Evolutionary conservation across 2,797 vertebrate species (phyloP).

Genomic region (Rhadinocentrus ornatus): DNA sequence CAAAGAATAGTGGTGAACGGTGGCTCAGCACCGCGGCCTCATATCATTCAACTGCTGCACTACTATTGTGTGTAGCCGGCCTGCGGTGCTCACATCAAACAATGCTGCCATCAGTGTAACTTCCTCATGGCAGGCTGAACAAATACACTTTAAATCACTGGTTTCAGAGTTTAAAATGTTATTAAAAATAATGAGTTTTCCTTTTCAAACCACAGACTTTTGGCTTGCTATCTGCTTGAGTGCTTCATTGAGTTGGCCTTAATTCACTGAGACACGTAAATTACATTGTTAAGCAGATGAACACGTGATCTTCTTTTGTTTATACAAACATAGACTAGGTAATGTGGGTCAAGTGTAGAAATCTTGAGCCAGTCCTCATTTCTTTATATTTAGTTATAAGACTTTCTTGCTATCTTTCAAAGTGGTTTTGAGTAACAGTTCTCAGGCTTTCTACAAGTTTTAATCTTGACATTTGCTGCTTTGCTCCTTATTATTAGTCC

Average conservation of each 20-base stretch:
- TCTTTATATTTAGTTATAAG: no score
- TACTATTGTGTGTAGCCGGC: slow-evolving; percentile 42
- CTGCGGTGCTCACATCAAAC: slow-evolving; percentile 41
- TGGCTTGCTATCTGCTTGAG: background rate
- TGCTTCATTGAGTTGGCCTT: background rate
- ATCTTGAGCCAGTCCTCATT: no score
- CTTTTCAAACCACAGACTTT: background rate
- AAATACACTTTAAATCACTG: background rate
- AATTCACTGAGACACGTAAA: background rate
- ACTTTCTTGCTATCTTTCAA: no score
- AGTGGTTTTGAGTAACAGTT: no score
- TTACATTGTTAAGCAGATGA: background rate
- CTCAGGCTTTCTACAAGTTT: no score
- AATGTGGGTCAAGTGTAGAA: no score
- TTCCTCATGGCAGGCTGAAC: slow-evolving; percentile 25
- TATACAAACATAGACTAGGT: no score
- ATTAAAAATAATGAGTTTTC: slow-evolving; percentile 1
- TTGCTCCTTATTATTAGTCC: no score
- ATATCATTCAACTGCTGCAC: slow-evolving; percentile 39
- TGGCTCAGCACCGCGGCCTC: slow-evolving; percentile 4
- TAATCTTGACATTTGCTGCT: no score
- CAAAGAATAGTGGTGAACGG: slow-evolving; percentile 56
- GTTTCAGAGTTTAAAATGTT: background rate
- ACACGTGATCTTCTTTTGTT: no score
- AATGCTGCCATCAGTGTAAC: slow-evolving; percentile 24